Percentiles rank a stretch among this genome's conserved stretches.
These are phyloP conservation scores for Donacobius atricapilla DNA, from an alignment of 2,113 vertebrate genomes.

Conservation along the genomic window DNA sequence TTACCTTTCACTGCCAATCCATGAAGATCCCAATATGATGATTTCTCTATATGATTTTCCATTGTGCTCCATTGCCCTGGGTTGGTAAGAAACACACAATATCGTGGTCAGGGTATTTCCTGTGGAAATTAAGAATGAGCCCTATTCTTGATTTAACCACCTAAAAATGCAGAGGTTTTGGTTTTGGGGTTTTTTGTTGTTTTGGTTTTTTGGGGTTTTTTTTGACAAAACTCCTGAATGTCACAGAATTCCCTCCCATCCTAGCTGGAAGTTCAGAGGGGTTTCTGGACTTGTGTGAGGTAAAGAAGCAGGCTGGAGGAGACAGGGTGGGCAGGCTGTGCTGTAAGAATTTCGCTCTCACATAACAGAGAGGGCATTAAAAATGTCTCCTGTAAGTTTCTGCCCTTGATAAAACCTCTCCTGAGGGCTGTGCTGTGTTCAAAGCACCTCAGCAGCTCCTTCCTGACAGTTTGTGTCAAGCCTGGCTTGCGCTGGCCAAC, in stretches of 20 bases:
- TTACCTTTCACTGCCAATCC: not conserved
- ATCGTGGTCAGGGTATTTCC: not conserved
- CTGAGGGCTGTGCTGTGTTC: not conserved
- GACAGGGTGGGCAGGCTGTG: not conserved
- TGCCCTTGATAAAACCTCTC: not conserved
- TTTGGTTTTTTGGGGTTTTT: not conserved
- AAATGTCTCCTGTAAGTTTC: not conserved
- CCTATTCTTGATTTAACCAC: not conserved
- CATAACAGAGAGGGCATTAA: not conserved
- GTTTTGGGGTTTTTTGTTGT: too few species aligned
- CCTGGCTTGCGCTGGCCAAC: not conserved
- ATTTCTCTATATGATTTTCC: not conserved
- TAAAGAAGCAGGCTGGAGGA: not conserved
- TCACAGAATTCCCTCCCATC: not conserved
- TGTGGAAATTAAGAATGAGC: not conserved
- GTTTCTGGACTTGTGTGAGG: not conserved
- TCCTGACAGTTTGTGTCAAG: not conserved
- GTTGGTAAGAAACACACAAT: not conserved
- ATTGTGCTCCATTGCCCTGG: not conserved
- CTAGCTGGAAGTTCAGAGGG: fast-evolving
- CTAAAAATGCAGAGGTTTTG: not conserved
- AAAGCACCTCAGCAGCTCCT: not conserved
- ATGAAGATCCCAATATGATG: not conserved
- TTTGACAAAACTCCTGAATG: not conserved
- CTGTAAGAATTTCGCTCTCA: not conserved